Base-by-base conservation (phyloP, 2,113 vertebrate species). In the Notothenia rossii region DNA sequence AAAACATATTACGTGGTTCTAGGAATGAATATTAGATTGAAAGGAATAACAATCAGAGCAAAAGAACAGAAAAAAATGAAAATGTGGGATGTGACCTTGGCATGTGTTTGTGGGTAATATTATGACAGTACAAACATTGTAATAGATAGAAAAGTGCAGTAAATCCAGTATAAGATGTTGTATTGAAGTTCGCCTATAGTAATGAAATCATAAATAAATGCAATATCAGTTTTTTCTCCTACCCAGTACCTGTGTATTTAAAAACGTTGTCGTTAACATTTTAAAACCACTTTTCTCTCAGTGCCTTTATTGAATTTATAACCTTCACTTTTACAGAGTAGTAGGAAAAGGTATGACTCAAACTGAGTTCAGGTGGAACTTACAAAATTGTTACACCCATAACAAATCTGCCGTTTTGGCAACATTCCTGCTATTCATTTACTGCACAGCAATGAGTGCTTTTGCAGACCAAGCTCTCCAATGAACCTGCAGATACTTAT, bases 231-330 rank as follows among this genome's bases (percentile, higher is more conserved):
- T 12, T 51, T 64, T 12, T 51, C 59, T 64, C 56, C 25, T 43
- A 5, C 13, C 17, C 18, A 51, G 18, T 53, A 20, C 48, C 54
- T 66, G 2, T 15, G 11, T 60, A 11, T 63, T n/a, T 45, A 10
- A 75, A 68, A 62, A 25, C 33, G 96, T 94, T 94, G 93, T 88
- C 93, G 95, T 95, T 89, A 90, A 73, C 12, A 12, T 45, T 45
- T 69, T 25, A 59, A 77, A 77, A 82, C 83, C 88, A 59, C 78
- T 87, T 87, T 80, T 80, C 74, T 73, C 51, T 75, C 75, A 72
- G 40, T 69, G 51, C 25, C 17, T 22, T 67, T 53, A 66, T 58
- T 81, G 50, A 86, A 75, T 80, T 67, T 78, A 55, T 83, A 65
- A 46, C 18, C 33, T 72, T 62, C 5, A 58, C 64, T 60, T 71